Evolutionary conservation across 2,113 vertebrate genomes (phyloP).

Genomic region (Cisticola juncidis): DNA sequence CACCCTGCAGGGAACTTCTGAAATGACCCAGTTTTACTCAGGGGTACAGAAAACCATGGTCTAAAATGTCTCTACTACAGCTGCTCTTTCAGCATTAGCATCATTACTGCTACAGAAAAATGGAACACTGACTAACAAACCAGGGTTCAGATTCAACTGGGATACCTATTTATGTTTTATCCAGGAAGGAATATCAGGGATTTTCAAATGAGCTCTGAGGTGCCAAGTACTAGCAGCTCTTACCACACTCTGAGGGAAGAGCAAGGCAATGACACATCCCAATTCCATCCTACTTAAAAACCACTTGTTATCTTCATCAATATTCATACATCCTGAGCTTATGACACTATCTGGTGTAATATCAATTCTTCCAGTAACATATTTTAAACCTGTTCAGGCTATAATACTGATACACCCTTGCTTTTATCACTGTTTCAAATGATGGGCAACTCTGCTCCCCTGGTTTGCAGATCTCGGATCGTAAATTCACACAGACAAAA

Average conservation of each 20-base stretch:
- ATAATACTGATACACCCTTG: background rate
- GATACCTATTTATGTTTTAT: background rate
- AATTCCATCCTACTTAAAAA: background rate
- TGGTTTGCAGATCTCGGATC: fast-evolving
- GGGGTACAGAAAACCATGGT: background rate
- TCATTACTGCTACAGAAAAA: background rate
- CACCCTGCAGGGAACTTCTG: background rate
- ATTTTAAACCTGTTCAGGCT: background rate
- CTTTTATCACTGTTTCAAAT: background rate
- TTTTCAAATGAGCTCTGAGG: background rate
- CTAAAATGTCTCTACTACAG: background rate
- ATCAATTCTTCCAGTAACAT: background rate
- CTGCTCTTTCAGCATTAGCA: background rate
- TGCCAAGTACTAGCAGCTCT: background rate
- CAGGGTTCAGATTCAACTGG: background rate
- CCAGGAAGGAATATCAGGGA: background rate
- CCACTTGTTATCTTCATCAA: background rate
- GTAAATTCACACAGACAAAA: background rate
- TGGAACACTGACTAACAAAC: background rate
- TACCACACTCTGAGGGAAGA: background rate
- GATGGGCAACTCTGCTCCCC: background rate
- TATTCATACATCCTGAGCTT: background rate
- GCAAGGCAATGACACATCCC: background rate
- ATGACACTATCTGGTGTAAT: background rate
- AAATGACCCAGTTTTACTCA: background rate